Evolutionary conservation across 2,888 invertebrate genomes (phyloP).

Genomic region (Patella caerulea): DNA sequence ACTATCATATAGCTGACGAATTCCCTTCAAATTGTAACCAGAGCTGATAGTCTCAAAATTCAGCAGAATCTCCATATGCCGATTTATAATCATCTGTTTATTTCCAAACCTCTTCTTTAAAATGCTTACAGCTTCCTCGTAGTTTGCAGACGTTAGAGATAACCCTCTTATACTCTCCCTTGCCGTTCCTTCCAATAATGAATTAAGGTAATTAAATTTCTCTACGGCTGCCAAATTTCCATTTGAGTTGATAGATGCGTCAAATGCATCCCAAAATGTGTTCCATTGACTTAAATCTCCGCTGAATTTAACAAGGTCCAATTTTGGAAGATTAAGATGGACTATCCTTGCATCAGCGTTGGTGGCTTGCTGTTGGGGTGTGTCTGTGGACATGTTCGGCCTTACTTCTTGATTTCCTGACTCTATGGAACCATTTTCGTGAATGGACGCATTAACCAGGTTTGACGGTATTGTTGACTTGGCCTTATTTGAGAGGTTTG

Average conservation of each 20-base stretch:
- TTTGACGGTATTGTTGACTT: too few species aligned
- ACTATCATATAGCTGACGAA: background rate
- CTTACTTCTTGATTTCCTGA: too few species aligned
- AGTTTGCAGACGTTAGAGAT: background rate
- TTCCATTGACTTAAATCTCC: background rate
- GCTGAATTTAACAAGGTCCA: background rate
- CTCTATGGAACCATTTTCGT: too few species aligned
- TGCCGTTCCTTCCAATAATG: background rate
- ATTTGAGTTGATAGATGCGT: background rate
- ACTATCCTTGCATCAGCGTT: background rate
- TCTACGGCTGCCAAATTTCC: background rate
- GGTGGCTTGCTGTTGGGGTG: too few species aligned
- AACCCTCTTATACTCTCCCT: background rate
- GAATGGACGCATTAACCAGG: too few species aligned
- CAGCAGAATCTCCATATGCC: background rate
- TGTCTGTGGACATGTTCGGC: too few species aligned
- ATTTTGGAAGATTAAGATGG: background rate
- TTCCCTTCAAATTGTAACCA: background rate
- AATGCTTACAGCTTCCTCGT: background rate
- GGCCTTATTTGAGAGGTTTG: too few species aligned
- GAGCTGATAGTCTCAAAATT: background rate
- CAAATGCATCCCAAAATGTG: background rate
- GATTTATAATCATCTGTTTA: background rate
- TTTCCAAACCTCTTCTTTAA: background rate
- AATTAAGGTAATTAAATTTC: background rate